These are phyloP conservation scores for Coregonus suidteri DNA, from an alignment of 2,797 vertebrate species.

Conservation along the genomic window DNA sequence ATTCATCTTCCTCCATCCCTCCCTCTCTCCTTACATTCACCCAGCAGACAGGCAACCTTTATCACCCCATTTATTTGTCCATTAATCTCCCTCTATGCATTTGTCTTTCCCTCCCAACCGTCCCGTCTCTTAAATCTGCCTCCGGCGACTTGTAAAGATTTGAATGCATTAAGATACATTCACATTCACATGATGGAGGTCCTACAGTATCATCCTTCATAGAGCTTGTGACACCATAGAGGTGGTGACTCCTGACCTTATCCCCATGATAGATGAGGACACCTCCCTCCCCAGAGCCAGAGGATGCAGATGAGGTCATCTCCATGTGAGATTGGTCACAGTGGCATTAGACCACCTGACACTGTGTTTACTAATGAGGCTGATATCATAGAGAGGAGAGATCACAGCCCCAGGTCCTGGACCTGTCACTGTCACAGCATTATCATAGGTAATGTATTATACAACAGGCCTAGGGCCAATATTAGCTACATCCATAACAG, in stretches of 20 bases:
- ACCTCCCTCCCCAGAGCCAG: slow-evolving; percentile 10
- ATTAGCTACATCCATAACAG: neutral
- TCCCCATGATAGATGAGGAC: slow-evolving; percentile 41
- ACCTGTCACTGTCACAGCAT: slow-evolving; percentile 21
- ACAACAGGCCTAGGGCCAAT: neutral
- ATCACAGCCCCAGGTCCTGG: neutral
- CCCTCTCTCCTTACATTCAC: slow-evolving; percentile 48
- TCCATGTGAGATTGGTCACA: slow-evolving; percentile 22
- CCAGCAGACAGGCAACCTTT: slow-evolving; percentile 17
- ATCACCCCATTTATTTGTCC: slow-evolving; percentile 51
- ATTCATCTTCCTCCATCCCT: slow-evolving; percentile 68
- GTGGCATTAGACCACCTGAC: slow-evolving; percentile 40
- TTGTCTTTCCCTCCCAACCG: slow-evolving; percentile 53
- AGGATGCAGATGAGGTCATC: slow-evolving; percentile 39
- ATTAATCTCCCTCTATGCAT: slow-evolving; percentile 28
- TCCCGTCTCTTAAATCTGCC: slow-evolving; percentile 38
- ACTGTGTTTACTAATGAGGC: slow-evolving; percentile 42
- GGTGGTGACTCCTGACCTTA: slow-evolving; percentile 31
- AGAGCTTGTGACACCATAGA: slow-evolving; percentile 35
- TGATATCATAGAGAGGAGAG: neutral
- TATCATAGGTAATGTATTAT: neutral
- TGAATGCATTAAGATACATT: slow-evolving; percentile 32
- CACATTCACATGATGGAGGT: slow-evolving; percentile 13
- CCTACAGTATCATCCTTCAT: slow-evolving; percentile 16
- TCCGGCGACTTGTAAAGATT: slow-evolving; percentile 40